Percentiles rank a stretch among this genome's conserved stretches.
These are phyloP conservation scores for Propithecus deckenii DNA, from an alignment of 2,797 vertebrate genomes.

Conservation along the genomic window DNA sequence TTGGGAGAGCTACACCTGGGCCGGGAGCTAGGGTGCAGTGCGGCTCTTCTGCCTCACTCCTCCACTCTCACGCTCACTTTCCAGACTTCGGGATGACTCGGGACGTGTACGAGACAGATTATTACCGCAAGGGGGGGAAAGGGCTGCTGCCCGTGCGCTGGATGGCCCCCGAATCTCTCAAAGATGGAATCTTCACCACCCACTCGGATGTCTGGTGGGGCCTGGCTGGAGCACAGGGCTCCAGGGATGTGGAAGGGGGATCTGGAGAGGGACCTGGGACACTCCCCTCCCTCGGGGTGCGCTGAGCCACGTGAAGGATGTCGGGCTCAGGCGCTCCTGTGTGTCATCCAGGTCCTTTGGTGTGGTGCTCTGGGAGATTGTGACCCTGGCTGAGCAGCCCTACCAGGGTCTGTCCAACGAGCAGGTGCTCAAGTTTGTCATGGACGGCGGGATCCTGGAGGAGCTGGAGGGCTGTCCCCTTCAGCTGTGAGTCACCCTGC, in stretches of 20 bases:
- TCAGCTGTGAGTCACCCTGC: conserved; percentile 82
- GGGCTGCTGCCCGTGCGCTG: conserved; percentile 88
- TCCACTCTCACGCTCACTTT: background rate
- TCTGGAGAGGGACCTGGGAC: background rate
- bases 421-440: conserved; percentile 88
- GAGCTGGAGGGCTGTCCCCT: conserved; percentile 84
- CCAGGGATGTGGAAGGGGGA: background rate
- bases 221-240: background rate
- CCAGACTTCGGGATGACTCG: conserved; percentile 89
- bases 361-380: conserved; percentile 88
- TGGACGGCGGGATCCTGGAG: conserved; percentile 85
- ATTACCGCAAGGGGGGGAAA: conserved; percentile 88
- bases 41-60: background rate
- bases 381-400: conserved; percentile 87
- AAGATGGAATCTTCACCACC: conserved; percentile 88
- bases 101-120: conserved; percentile 90
- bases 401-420: conserved; percentile 90
- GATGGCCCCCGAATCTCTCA: conserved; percentile 89
- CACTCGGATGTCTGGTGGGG: conserved; percentile 88
- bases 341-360: conserved; percentile 85
- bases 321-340: background rate
- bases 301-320: background rate
- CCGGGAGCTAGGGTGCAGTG: background rate
- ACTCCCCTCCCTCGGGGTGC: background rate
- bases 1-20: background rate